Base-by-base conservation (phyloP, 2,888 invertebrate genomes). In the Drosophila cyrtoloma region DNA sequence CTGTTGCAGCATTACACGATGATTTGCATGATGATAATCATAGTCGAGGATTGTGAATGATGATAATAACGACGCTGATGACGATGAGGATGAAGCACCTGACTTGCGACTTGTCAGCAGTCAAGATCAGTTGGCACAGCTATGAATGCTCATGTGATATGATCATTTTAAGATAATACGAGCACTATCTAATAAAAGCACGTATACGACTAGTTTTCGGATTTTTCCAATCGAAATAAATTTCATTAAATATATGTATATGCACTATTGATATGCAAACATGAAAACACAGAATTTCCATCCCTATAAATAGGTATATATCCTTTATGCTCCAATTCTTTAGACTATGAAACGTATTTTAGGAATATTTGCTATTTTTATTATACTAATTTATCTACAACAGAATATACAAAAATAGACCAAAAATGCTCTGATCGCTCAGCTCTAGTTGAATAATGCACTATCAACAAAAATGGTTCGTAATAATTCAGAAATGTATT, bases 31-130 rank as follows among this genome's bases (percentile, higher is more conserved):
- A 52, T 44, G 52, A 72, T 64, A 22, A 70, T 61, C 51, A 71
- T 26, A 12, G 42, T 50, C 22, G 32, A 14, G 37, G 33, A 44
- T 33, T 33, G 63, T 44, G 32, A 35, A 71, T 61, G 28, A 56
- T 70, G 59, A 58, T 58, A 22, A 65, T 30, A 26, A 74, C 30
- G 47, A 59, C 26, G 52, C 51, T 44, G 47, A 57, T 53, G 16
- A 64, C 39, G 19, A 71, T 67, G 65, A 62, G 63, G 55, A 59
- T 30, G 35, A 70, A 77, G 72, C 84, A 85, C 87, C 90, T 86
- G 87, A 81, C 86, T 88, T 39, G 47, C 35, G 58, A 66, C 35
- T 60, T 68, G 51, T 51, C 26, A 26, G 26, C 47, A 47, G 57
- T 52, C 76, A 75, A 76, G 78, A 76, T 79, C 80, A 61, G 42